Conservation (phyloP, 2,797 vertebrate species). For the Philypnodon macrostomus region DNA sequence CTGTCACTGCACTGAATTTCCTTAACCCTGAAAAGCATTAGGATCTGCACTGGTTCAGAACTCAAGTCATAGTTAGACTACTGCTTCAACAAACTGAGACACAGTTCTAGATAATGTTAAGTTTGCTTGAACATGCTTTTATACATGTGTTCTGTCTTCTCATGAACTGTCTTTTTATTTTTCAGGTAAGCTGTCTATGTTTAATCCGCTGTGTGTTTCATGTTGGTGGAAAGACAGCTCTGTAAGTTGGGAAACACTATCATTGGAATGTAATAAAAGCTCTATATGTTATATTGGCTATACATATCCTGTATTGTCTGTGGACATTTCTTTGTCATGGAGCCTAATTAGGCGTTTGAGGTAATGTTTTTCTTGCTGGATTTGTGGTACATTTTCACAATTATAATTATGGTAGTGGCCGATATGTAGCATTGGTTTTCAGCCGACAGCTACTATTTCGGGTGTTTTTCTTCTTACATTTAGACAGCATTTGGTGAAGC, state of each 20-base stretch:
- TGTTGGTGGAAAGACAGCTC: neutral
- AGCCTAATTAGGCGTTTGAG: too few relatives aligned
- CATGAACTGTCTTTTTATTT: neutral
- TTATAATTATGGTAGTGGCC: too few relatives aligned
- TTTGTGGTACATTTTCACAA: too few relatives aligned
- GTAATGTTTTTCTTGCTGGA: too few relatives aligned
- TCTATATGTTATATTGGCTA: neutral
- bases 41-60: neutral
- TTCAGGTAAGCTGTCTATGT: conserved; percentile 2
- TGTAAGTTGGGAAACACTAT: neutral
- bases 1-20: neutral
- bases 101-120: too few relatives aligned
- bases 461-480: too few relatives aligned
- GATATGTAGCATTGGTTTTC: too few relatives aligned
- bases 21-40: neutral
- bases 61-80: neutral
- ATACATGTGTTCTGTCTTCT: neutral
- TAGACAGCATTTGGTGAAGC: too few relatives aligned
- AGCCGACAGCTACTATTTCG: too few relatives aligned
- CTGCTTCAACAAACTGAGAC: neutral
- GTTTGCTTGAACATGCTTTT: too few relatives aligned
- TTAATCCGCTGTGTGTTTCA: neutral
- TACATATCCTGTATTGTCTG: neutral
- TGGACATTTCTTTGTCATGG: too few relatives aligned
- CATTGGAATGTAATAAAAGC: too few relatives aligned